These are phyloP conservation scores for Melikaiella ostensackeni DNA, from an alignment of 2,888 invertebrate genomes.

Conservation along the genomic window DNA sequence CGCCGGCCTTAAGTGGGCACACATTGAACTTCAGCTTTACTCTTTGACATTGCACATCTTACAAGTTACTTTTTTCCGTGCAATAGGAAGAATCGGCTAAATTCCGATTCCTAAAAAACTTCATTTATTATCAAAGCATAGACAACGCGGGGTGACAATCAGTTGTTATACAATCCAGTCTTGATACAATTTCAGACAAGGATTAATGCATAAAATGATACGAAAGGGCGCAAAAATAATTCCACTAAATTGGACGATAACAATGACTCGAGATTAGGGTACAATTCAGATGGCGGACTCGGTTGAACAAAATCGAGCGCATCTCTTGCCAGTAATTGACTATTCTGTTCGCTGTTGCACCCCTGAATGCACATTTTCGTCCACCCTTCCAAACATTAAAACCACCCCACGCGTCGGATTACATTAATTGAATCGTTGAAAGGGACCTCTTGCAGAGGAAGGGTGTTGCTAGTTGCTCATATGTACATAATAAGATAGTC, in stretches of 20 bases:
- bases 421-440: conserved; percentile 64
- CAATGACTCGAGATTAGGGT: conserved; percentile 58
- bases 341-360: conserved; percentile 58
- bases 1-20: no score
- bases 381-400: conserved; percentile 33
- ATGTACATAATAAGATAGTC: conserved; percentile 10
- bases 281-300: conserved; percentile 44
- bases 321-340: conserved; percentile 62
- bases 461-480: conserved; percentile 42
- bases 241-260: conserved; percentile 64
- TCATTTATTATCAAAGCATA: conserved; percentile 11
- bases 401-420: conserved; percentile 40
- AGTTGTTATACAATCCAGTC: conserved; percentile 35
- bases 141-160: conserved; percentile 37
- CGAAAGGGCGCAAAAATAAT: conserved; percentile 59
- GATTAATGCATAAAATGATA: conserved; percentile 55
- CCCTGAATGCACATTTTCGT: conserved; percentile 49
- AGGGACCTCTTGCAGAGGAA: conserved; percentile 45
- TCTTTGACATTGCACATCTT: no score
- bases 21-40: no score
- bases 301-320: conserved; percentile 20
- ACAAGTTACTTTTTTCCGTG: no score
- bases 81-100: neutral
- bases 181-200: conserved; percentile 45
- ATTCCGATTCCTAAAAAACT: neutral